Percentiles rank a stretch among this genome's conserved stretches.
These are phyloP conservation scores for Polypterus bichir DNA, from an alignment of 2,113 vertebrate genomes.

Conservation along the genomic window DNA sequence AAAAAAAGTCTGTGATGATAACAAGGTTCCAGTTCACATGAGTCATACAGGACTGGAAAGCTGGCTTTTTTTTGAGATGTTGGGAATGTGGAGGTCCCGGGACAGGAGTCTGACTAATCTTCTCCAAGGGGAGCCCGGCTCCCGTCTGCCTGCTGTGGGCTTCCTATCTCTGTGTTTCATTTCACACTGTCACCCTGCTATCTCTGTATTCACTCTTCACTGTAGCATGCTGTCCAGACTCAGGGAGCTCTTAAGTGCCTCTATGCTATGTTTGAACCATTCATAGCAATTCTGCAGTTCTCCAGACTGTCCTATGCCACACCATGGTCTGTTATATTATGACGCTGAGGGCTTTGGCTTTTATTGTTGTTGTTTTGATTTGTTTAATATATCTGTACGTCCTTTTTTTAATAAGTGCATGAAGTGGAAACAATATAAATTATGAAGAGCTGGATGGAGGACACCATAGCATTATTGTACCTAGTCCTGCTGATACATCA, in stretches of 20 bases:
- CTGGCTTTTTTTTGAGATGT: slow-evolving; percentile 29
- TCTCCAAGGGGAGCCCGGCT: slow-evolving; percentile 60
- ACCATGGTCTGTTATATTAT: too few species aligned
- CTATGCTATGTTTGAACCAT: too few species aligned
- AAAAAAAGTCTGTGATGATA: slow-evolving; percentile 1
- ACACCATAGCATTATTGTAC: too few species aligned
- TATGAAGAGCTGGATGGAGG: too few species aligned
- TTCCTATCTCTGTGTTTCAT: slow-evolving; percentile 73
- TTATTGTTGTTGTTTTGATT: too few species aligned
- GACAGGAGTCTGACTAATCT: slow-evolving; percentile 74
- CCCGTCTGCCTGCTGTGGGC: slow-evolving; percentile 72
- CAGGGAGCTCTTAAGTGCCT: slow-evolving; percentile 32
- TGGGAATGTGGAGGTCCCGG: slow-evolving; percentile 58
- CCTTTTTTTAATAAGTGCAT: too few species aligned
- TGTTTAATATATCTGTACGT: too few species aligned
- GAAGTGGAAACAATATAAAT: too few species aligned
- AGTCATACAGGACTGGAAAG: slow-evolving; percentile 51
- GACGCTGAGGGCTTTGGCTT: too few species aligned
- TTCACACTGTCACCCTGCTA: slow-evolving; percentile 70
- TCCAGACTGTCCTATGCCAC: too few species aligned
- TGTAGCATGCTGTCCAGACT: slow-evolving; percentile 33
- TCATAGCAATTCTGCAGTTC: too few species aligned
- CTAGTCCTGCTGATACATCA: too few species aligned
- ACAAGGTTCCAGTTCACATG: slow-evolving; percentile 43
- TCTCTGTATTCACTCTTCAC: slow-evolving; percentile 51